Base-by-base conservation (phyloP, 1,140 invertebrate genomes). In the Heliconius hewitsoni region DNA sequence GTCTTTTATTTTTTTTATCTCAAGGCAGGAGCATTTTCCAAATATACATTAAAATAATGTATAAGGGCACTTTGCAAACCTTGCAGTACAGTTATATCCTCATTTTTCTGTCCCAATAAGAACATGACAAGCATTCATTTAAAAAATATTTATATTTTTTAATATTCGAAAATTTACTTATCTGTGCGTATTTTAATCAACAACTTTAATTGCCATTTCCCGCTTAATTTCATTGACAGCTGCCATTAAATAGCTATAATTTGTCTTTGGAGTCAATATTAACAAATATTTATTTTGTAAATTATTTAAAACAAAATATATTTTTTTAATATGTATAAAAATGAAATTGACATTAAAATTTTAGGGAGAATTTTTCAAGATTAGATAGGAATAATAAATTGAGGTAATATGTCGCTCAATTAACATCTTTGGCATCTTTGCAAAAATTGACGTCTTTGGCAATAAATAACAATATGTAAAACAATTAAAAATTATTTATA, bases 51-150 rank as follows among this genome's bases (percentile, higher is more conserved):
- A 8, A 4, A 60, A 60, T 11, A 60, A 11, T 27, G 57, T 66
- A 66, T 30, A 66, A 66, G 60, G 60, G n/a, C 60, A 66, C 60
- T 66, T 66, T 66, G 13, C 60, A 66, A 66, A 27, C 60, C 60
- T 66, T 66, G 60, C 60, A 30, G n/a, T 3, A 27, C 60, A 30
- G n/a, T 23, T 23, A 23, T n/a, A 11, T 30, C 60, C 23, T 13
- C 5, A 30, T 66, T 27, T 66, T 30, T 30, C 60, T 30, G 27
- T 66, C 60, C 60, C 27, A 66, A 66, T 46, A 16, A 16, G 0
- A 46, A 46, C 2, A 13, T 66, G 60, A 66, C 60, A 66, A 66
- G 27, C 60, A 6, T 66, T 30, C 60, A 0, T 66, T 66, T 23
- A 27, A 66, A n/a, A 66, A 66, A 27, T 2, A 1, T 13, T 6